Evolutionary conservation across 2,888 invertebrate genomes (phyloP).

Genomic region (Drosophila meridiana): DNA sequence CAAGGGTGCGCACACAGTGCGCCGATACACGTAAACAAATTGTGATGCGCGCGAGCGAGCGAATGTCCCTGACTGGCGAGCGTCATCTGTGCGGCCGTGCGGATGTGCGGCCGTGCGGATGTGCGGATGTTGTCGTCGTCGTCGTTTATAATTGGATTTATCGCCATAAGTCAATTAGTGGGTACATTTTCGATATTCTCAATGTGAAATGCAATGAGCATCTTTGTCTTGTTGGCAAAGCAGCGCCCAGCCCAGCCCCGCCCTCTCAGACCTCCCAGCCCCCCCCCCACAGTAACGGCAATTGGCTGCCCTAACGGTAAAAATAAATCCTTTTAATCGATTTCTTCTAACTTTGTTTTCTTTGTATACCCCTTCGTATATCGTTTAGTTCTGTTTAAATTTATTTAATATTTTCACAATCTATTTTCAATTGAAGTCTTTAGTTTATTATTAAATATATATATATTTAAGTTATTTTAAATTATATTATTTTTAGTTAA

Average conservation of each 20-base stretch:
- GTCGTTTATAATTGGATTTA: constrained; percentile 32
- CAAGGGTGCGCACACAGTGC: constrained; percentile 35
- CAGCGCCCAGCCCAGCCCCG: not conserved
- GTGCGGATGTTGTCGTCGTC: constrained; percentile 11
- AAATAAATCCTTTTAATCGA: not conserved
- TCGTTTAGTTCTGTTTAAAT: too few species aligned
- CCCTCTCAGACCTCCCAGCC: too few species aligned
- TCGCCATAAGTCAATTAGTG: constrained; percentile 29
- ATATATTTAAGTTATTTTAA: too few species aligned
- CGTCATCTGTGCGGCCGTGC: constrained; percentile 36
- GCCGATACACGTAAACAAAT: constrained; percentile 27
- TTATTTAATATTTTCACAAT: too few species aligned
- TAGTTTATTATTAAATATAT: too few species aligned
- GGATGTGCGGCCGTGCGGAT: constrained; percentile 41
- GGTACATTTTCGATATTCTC: constrained; percentile 28
- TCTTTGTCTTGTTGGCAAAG: constrained; percentile 1
- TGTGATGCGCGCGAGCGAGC: constrained; percentile 6
- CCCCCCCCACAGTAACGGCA: not conserved
- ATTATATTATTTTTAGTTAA: too few species aligned
- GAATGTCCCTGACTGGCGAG: constrained; percentile 46
- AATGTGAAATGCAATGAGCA: constrained; percentile 1
- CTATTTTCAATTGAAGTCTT: too few species aligned
- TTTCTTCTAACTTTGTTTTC: not conserved
- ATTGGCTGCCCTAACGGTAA: not conserved
- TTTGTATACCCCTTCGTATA: too few species aligned